Evolutionary conservation across 2,113 vertebrate genomes (phyloP).

Genomic region (Oreochromis spilurus): DNA sequence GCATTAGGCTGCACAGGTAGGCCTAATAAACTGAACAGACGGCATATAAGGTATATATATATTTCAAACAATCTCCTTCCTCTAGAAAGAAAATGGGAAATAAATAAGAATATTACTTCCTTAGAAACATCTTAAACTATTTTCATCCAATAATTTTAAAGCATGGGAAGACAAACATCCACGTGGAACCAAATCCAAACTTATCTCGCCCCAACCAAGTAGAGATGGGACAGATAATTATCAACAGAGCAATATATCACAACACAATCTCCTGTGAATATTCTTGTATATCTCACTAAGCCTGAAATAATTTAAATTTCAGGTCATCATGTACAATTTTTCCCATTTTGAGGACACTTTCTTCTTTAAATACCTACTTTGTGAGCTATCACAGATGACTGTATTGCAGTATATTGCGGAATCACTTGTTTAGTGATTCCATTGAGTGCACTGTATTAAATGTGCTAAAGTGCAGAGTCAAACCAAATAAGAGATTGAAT

Average conservation of each 20-base stretch:
- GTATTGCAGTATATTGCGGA: background rate
- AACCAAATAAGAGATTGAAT: background rate
- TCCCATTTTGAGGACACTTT: fast-evolving
- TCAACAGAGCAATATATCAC: background rate
- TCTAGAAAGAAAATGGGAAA: background rate
- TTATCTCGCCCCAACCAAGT: fast-evolving
- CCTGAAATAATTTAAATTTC: background rate
- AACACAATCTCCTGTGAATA: background rate
- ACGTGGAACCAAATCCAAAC: background rate
- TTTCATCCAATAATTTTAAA: background rate
- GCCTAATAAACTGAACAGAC: background rate
- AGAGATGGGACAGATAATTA: background rate
- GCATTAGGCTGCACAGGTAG: background rate
- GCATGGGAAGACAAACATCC: background rate
- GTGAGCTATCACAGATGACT: background rate
- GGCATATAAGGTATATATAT: background rate
- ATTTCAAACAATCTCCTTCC: background rate
- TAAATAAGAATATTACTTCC: background rate
- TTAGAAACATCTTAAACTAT: background rate
- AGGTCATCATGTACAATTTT: background rate
- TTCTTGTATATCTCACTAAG: background rate
- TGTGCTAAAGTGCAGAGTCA: background rate
- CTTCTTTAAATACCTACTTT: fast-evolving
- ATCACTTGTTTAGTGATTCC: background rate
- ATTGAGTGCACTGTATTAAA: too few species aligned